Percentiles rank a stretch among this genome's conserved stretches.
Evolutionary conservation across 1,140 invertebrate species (phyloP).

Genomic region (Paraescarpia echinospica): DNA sequence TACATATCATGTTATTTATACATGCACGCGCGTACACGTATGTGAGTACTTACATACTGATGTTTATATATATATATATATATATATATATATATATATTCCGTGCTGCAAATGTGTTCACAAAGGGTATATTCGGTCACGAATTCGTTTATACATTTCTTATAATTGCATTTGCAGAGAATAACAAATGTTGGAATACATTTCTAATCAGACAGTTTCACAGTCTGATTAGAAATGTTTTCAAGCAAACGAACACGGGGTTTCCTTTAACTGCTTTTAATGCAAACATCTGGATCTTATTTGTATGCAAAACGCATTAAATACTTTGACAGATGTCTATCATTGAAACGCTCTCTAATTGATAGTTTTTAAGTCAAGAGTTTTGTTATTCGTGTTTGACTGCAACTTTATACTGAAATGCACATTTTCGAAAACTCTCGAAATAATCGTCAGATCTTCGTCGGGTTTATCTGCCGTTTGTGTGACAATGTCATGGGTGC

Average conservation of each 20-base stretch:
- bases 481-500: neutral
- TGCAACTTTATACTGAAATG: neutral
- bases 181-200: neutral
- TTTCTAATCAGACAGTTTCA: neutral
- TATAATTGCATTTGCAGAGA: neutral
- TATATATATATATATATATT: conserved; percentile 7
- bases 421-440: neutral
- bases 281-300: neutral
- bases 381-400: neutral
- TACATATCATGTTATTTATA: neutral
- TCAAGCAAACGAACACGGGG: neutral
- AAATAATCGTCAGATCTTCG: neutral
- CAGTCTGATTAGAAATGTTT: neutral
- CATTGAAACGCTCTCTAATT: neutral
- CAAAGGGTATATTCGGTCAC: neutral
- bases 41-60: neutral
- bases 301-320: neutral
- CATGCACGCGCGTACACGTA: too few relatives aligned
- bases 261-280: neutral
- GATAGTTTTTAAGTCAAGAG: neutral
- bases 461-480: neutral
- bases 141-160: neutral
- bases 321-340: neutral
- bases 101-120: neutral
- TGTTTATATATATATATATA: neutral